Base-by-base conservation (phyloP, 2,888 invertebrate genomes). In the Drosophila ezoana region DNA sequence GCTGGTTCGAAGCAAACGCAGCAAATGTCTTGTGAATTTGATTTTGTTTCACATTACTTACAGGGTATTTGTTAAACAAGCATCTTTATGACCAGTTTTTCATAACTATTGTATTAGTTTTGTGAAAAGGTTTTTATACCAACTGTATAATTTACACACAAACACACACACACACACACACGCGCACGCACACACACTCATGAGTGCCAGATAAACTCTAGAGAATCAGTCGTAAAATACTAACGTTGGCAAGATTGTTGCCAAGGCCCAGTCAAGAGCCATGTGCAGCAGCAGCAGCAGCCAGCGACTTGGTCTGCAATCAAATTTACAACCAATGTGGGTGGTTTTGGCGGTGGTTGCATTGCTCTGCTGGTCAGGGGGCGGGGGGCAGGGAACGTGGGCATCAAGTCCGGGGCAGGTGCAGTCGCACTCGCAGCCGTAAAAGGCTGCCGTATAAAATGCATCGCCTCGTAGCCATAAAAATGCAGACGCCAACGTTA, bases 401-500 rank as follows among this genome's bases (percentile, higher is more conserved):
- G 35, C 35, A 28, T 28, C 28, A 28, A 8, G 28, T 28, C 2
- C 35, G n/a, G 1, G 18, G 51, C 56, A 37, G 57, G 32, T 64
- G 67, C 61, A 72, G 66, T 51, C 41, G 60, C 67, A 51, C 59
- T 62, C 37, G 41, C 61, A 60, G 62, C 72, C 72, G 56, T 79
- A 79, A 79, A 79, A 76, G 76, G 61, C 62, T 72, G 48, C 69
- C 40, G 61, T 70, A 79, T 75, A 76, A 76, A 76, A 65, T 79
- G 79, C 79, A 76, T 59, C 60, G 76, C 69, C 54, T 59, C 49
- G 56, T 53, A 69, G 59, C 54, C 79, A 75, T 76, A 76, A 76
- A 76, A 76, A 70, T 75, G 79, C 70, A 76, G 61, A 57, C 78
- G 57, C 48, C 40, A 38, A 13, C 18, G 43, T 32, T 41, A 43